A percentile compares a stretch with the other conserved stretches of the same genome.
These are phyloP conservation scores for Penaeus vannamei DNA, from an alignment of 1,140 invertebrate species.

Conservation along the genomic window DNA sequence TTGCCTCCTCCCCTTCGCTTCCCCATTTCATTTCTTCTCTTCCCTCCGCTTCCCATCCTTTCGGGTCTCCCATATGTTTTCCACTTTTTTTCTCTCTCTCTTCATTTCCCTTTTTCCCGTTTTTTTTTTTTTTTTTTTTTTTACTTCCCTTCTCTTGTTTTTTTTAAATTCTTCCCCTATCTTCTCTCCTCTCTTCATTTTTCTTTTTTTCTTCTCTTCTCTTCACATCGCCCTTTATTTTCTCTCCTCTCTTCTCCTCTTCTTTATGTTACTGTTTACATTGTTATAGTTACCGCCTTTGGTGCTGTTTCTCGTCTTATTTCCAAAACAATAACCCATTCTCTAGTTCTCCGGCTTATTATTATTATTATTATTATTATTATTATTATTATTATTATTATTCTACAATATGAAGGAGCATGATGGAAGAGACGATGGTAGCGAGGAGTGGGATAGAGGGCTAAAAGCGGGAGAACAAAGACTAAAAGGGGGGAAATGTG, in stretches of 20 bases:
- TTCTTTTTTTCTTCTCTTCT: not conserved
- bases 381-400: no score
- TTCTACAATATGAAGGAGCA: no score
- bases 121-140: not conserved
- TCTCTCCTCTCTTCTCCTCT: no score
- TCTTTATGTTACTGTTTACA: no score
- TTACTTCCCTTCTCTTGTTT: not conserved
- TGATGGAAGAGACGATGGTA: no score
- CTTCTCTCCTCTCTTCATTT: conserved; percentile 20
- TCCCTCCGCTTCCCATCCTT: not conserved
- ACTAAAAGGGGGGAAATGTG: not conserved
- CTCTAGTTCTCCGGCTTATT: not conserved
- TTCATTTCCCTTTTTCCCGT: not conserved
- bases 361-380: no score
- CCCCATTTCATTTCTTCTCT: not conserved
- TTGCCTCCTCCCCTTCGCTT: not conserved
- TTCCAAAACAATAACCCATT: conserved; percentile 1
- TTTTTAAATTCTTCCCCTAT: not conserved
- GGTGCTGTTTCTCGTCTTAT: not conserved
- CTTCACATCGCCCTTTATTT: not conserved
- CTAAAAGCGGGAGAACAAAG: not conserved
- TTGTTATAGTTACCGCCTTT: no score
- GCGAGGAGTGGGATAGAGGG: not conserved
- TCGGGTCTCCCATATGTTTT: not conserved
- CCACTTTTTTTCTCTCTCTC: not conserved